These are phyloP conservation scores for Quadriops clusia DNA, from an alignment of 2,888 invertebrate genomes.

Conservation along the genomic window DNA sequence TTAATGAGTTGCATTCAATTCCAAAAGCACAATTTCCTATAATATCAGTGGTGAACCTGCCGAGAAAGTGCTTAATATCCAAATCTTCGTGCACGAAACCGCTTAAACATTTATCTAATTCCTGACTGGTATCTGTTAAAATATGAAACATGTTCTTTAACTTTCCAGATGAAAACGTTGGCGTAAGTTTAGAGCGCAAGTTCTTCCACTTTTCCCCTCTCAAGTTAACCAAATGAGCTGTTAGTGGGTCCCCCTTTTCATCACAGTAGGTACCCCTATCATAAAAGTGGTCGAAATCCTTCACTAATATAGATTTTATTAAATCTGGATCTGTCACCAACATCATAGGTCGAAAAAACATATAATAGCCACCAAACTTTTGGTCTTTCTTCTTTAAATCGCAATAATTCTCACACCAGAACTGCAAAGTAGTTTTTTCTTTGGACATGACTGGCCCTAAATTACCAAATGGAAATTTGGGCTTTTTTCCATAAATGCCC, in stretches of 20 bases:
- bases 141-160: constrained; percentile 38
- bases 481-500: too few species aligned
- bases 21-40: constrained; percentile 33
- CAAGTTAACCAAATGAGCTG: constrained; percentile 30
- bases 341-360: too few species aligned
- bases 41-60: constrained; percentile 32
- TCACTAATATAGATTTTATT: constrained; percentile 33
- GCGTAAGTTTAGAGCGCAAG: constrained; percentile 38
- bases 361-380: too few species aligned
- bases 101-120: constrained; percentile 8
- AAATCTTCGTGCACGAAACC: constrained; percentile 6
- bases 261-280: constrained; percentile 35
- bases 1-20: constrained; percentile 27
- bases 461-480: too few species aligned
- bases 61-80: constrained; percentile 21
- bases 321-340: constrained; percentile 31
- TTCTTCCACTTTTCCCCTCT: constrained; percentile 39
- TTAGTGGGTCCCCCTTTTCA: constrained; percentile 31
- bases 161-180: constrained; percentile 41
- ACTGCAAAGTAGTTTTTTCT: too few species aligned
- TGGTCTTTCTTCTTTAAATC: too few species aligned
- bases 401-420: too few species aligned
- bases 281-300: constrained; percentile 36
- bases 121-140: constrained; percentile 25
- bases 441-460: too few species aligned